These are phyloP conservation scores for Acanthochromis polyacanthus DNA, from an alignment of 2,113 vertebrate genomes.

Conservation along the genomic window DNA sequence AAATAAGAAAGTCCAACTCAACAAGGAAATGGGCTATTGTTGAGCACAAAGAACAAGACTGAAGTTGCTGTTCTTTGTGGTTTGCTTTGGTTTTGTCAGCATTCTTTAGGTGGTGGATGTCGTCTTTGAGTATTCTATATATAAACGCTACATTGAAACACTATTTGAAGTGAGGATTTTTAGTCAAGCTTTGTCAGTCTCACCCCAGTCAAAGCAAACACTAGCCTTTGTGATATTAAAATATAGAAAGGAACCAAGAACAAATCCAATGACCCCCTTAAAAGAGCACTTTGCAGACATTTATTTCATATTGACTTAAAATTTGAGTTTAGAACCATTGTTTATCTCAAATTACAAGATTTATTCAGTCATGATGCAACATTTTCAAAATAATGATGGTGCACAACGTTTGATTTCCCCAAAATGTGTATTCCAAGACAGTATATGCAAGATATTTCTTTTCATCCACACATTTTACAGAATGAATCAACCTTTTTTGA, in stretches of 20 bases:
- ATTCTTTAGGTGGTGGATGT: slow-evolving; percentile 12
- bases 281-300: too few species aligned
- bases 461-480: too few species aligned
- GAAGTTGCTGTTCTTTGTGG: background rate
- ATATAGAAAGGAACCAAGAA: too few species aligned
- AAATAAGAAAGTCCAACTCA: slow-evolving; percentile 17
- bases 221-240: too few species aligned
- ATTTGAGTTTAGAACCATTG: background rate
- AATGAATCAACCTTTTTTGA: too few species aligned
- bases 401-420: too few species aligned
- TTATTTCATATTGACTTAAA: background rate
- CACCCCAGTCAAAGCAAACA: slow-evolving; percentile 2
- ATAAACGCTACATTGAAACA: slow-evolving; percentile 6
- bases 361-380: too few species aligned
- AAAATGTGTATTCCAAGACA: too few species aligned
- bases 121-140: background rate
- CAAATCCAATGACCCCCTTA: too few species aligned
- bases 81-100: slow-evolving; percentile 17
- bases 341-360: too few species aligned
- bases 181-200: background rate
- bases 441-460: too few species aligned
- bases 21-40: slow-evolving; percentile 13
- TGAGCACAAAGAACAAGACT: background rate
- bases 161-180: background rate
- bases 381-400: too few species aligned